phyloP scores from a whole-genome alignment of 2,888 invertebrate genomes.

The Rhamphomyia laevipes region DNA sequence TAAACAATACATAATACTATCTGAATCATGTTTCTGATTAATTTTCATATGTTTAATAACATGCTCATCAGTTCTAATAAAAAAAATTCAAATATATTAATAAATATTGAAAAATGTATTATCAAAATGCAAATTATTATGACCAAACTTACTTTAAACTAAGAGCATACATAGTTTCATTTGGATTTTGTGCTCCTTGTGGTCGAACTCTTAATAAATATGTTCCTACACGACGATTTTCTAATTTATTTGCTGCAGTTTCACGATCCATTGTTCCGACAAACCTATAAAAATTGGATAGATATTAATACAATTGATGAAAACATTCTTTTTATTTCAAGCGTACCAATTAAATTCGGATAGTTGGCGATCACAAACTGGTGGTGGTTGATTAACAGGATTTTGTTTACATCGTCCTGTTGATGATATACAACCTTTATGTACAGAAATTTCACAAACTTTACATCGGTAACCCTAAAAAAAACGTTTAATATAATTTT shows the following conservation, averaged over 20 bases:
- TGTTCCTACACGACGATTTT: slow-evolving; percentile 72
- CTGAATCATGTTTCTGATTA: slow-evolving; percentile 61
- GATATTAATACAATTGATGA: background rate
- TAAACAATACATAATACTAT: slow-evolving; percentile 62
- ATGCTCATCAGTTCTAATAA: slow-evolving; percentile 70
- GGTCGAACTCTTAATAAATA: slow-evolving; percentile 72
- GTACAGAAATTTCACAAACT: slow-evolving; percentile 69
- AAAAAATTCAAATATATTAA: slow-evolving; percentile 4
- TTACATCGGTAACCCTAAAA: slow-evolving; percentile 67
- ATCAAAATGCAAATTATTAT: background rate
- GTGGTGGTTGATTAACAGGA: slow-evolving; percentile 44
- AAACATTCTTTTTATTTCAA: slow-evolving; percentile 19
- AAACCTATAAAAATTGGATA: slow-evolving; percentile 45
- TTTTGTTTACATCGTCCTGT: slow-evolving; percentile 56
- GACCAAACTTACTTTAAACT: slow-evolving; percentile 61
- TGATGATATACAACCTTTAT: slow-evolving; percentile 78
- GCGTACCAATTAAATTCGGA: slow-evolving; percentile 45
- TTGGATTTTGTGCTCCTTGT: slow-evolving; percentile 47
- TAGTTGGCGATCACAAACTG: slow-evolving; percentile 46
- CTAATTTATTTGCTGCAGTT: slow-evolving; percentile 60
- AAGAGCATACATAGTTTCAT: slow-evolving; percentile 68
- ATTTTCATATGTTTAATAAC: slow-evolving; percentile 84
- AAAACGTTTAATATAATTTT: too few relatives aligned
- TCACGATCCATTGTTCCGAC: slow-evolving; percentile 81
- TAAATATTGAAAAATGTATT: slow-evolving; percentile 1